Base-by-base conservation (phyloP, 1,140 invertebrate genomes). In the Eufriesea mexicana region DNA sequence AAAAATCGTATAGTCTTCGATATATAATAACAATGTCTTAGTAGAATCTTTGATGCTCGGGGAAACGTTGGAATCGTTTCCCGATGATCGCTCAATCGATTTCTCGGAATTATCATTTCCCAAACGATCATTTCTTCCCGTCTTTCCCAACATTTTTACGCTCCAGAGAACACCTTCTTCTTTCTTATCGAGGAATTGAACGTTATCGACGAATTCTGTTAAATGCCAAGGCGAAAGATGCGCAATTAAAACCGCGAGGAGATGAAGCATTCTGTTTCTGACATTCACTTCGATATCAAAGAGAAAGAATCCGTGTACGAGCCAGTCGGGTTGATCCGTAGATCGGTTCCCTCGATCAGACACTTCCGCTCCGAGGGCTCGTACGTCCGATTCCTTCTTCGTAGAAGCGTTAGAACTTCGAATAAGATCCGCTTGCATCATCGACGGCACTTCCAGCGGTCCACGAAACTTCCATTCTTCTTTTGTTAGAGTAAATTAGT, bases 1-100 rank as follows among this genome's bases (percentile, higher is more conserved):
- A 85, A 57, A 59, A 82, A 84, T 82, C 72, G 79, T 23, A 35
- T 85, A 77, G 62, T 85, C 70, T 71, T 85, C 74, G 70, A 88
- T 47, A 64, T 49, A 28, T 51, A 62, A 85, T 42, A 74, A 70
- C 82, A 20, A 42, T 45, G 49, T 45, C 54, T 79, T 77, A 79
- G 45, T 87, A 87, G 81, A 18, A 78, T 28, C 42, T 70, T 81
- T 57, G 47, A 79, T 61, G 61, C 20, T 20, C n/a, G 18, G 35
- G 25, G 61, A 72, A 73, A 72, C 68, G 14, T 28, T n/a, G n/a
- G 42, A 62, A 49, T 35, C 25, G 51, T 57, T 84, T 75, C 49
- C 55, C 45, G 23, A 18, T 12, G 42, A 66, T 76, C 20, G 14
- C 25, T 28, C 20, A 47, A 75, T 47, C 64, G 49, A 35, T 45